These are phyloP conservation scores for Erethizon dorsatum DNA, from an alignment of 2,797 vertebrate species.

Conservation along the genomic window DNA sequence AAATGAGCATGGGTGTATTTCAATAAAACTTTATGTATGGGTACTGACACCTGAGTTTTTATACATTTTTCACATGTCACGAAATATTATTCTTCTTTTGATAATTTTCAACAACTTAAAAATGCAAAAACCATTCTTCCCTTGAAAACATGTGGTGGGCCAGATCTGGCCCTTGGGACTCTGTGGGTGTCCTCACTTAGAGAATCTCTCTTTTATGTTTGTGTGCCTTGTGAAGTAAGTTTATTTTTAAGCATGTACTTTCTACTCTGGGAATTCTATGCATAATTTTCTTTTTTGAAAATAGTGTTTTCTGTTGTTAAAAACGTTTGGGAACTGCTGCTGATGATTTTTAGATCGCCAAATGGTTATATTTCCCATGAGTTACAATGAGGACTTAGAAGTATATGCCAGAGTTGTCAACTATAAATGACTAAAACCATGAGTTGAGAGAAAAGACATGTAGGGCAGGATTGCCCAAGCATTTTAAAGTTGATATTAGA, in stretches of 20 bases:
- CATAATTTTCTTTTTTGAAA: not conserved
- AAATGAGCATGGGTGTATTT: not conserved
- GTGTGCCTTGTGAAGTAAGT: not conserved
- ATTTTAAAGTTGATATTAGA: not conserved
- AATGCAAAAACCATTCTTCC: not conserved
- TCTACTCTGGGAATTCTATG: not conserved
- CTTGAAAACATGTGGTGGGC: not conserved
- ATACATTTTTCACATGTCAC: not conserved
- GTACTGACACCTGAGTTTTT: constrained; percentile 1
- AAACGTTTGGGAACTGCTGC: not conserved
- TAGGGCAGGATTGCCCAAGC: not conserved
- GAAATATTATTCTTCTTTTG: not conserved
- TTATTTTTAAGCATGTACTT: constrained; percentile 20
- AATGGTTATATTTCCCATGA: not conserved
- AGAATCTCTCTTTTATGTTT: not conserved
- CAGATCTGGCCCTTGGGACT: not conserved
- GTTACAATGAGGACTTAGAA: not conserved
- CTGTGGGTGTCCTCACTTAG: not conserved
- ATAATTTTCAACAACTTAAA: constrained; percentile 7
- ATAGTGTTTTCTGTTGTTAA: not conserved
- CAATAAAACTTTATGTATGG: not conserved
- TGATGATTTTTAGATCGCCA: constrained; percentile 13
- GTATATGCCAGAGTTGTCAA: not conserved
- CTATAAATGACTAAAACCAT: not conserved
- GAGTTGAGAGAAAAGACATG: not conserved